Conservation (phyloP, 1,140 invertebrate species). For the Tetramorium parvispinum region DNA sequence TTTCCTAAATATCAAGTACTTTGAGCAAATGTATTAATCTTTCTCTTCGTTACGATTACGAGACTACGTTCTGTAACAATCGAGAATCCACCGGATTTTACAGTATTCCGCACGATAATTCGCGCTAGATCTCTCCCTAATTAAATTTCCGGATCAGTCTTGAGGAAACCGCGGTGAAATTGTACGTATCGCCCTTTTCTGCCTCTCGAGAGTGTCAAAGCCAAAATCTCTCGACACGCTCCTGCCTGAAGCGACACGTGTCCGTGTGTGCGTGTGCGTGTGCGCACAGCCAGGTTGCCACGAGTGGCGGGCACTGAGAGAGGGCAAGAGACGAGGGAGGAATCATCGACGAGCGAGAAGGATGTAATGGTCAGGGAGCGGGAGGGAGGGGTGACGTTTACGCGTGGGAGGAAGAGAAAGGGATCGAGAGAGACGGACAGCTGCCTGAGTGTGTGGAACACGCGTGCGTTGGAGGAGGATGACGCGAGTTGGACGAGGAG, state of each 20-base stretch:
- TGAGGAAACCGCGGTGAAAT: slow-evolving; percentile 6
- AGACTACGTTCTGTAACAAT: not conserved
- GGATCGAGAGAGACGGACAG: slow-evolving; percentile 37
- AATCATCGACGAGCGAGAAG: slow-evolving; percentile 34
- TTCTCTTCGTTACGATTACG: not conserved
- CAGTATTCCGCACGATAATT: not conserved
- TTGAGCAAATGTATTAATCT: not conserved
- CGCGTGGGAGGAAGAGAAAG: slow-evolving; percentile 41
- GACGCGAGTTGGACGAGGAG: slow-evolving; percentile 6
- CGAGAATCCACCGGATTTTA: not conserved
- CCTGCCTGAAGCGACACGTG: slow-evolving; percentile 48
- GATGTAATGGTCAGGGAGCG: slow-evolving; percentile 38
- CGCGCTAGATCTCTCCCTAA: not conserved
- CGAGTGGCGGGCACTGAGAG: slow-evolving; percentile 37
- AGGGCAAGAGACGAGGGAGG: slow-evolving; percentile 27
- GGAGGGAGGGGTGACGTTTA: slow-evolving; percentile 23
- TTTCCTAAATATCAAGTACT: not conserved
- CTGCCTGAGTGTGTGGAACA: not conserved
- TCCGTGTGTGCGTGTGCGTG: slow-evolving; percentile 51
- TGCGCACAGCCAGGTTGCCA: slow-evolving; percentile 42
- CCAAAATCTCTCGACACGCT: slow-evolving; percentile 66
- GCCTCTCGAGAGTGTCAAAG: slow-evolving; percentile 59
- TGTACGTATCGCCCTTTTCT: not conserved
- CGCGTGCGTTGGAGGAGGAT: slow-evolving; percentile 13
- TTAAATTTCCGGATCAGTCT: slow-evolving; percentile 33